phyloP scores from a whole-genome alignment of 2,797 vertebrate species.

The Tapera naevia region DNA sequence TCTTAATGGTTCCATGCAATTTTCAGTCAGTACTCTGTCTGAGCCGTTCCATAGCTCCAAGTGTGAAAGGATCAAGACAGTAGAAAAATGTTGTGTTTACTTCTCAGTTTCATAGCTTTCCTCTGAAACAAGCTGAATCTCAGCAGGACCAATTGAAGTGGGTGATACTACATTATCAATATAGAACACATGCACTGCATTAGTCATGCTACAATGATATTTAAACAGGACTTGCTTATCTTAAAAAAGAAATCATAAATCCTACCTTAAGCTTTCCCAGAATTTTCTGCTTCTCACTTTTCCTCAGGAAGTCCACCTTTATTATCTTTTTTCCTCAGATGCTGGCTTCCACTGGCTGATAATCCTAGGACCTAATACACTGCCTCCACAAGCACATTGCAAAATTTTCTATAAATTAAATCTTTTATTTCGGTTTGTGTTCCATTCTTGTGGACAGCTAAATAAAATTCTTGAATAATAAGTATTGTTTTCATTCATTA shows the following conservation, averaged over 20 bases:
- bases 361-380: background rate
- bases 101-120: background rate
- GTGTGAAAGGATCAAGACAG: background rate
- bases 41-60: background rate
- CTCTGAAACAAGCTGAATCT: background rate
- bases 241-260: background rate
- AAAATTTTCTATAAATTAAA: background rate
- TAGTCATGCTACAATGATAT: background rate
- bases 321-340: conserved; percentile 15
- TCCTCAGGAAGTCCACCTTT: background rate
- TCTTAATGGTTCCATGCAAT: background rate
- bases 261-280: conserved; percentile 21
- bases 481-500: background rate
- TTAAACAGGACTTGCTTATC: background rate
- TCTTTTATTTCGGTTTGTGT: background rate
- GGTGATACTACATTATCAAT: background rate
- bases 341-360: background rate
- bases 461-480: background rate
- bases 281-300: conserved; percentile 28
- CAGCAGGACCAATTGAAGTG: background rate
- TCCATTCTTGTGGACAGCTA: background rate
- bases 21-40: background rate
- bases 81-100: background rate
- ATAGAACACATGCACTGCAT: background rate
- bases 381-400: background rate